Percentiles rank a stretch among this genome's conserved stretches.
These are phyloP conservation scores for Calcarius lapponicus DNA, from an alignment of 2,797 vertebrate genomes.

Conservation along the genomic window DNA sequence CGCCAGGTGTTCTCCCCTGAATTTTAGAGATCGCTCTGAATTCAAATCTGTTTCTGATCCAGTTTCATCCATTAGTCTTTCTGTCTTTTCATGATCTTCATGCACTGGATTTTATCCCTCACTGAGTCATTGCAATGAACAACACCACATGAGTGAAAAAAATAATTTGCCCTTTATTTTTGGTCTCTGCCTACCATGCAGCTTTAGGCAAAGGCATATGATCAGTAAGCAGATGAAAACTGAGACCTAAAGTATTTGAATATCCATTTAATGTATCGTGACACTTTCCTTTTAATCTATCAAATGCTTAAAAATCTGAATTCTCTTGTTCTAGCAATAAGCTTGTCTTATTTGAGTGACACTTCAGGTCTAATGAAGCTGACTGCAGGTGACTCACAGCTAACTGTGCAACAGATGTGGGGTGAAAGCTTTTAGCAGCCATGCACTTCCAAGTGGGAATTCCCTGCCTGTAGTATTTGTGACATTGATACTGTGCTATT, in stretches of 20 bases:
- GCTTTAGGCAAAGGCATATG: constrained; percentile 24
- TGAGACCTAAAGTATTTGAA: constrained; percentile 51
- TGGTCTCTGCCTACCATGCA: constrained; percentile 44
- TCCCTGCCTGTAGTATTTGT: constrained; percentile 53
- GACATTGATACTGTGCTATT: constrained; percentile 48
- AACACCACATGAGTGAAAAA: constrained; percentile 29
- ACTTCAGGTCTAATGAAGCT: constrained; percentile 62
- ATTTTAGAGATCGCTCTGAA: background rate
- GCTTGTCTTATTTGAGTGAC: constrained; percentile 71
- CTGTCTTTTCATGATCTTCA: constrained; percentile 24
- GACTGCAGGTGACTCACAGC: constrained; percentile 68
- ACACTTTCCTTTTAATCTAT: constrained; percentile 70
- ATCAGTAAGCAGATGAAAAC: constrained; percentile 45
- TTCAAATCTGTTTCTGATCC: constrained; percentile 24
- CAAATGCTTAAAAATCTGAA: constrained; percentile 53
- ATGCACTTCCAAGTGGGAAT: constrained; percentile 61
- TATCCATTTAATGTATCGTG: constrained; percentile 65
- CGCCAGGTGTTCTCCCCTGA: background rate
- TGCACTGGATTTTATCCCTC: constrained; percentile 36
- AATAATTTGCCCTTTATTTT: constrained; percentile 34
- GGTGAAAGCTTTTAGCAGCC: constrained; percentile 69
- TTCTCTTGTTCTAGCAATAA: constrained; percentile 66
- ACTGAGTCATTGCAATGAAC: constrained; percentile 52
- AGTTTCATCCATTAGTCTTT: constrained; percentile 36
- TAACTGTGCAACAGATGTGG: constrained; percentile 59